phyloP scores from a whole-genome alignment of 2,113 vertebrate genomes.

The Phodopus roborovskii region DNA sequence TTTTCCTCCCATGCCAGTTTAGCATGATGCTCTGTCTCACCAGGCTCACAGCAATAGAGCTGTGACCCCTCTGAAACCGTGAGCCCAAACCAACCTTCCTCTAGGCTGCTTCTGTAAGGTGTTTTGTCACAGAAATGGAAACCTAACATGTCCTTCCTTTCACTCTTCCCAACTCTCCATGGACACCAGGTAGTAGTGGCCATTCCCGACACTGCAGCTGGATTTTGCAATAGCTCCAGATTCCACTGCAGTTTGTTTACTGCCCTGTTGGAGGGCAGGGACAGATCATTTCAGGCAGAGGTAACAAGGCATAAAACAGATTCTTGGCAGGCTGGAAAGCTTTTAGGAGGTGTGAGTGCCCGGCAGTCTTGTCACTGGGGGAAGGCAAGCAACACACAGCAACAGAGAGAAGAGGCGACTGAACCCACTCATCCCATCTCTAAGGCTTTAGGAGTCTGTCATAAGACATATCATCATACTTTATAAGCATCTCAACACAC shows the following conservation, averaged over 20 bases:
- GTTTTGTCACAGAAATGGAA: background rate
- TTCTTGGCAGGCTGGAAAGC: conserved; percentile 51
- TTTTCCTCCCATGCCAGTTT: too few relatives aligned
- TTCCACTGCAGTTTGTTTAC: background rate
- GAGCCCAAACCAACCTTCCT: background rate
- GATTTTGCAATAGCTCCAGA: background rate
- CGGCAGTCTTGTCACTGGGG: background rate
- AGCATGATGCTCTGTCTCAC: background rate
- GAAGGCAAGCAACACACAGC: background rate
- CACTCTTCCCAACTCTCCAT: rapidly evolving
- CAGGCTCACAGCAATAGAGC: background rate
- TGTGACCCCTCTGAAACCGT: background rate
- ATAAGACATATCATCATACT: background rate
- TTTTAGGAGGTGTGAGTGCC: conserved; percentile 51
- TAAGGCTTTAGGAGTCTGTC: background rate
- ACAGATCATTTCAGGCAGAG: conserved; percentile 26
- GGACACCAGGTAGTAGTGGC: background rate
- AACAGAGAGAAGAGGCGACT: background rate
- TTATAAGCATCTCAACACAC: too few relatives aligned
- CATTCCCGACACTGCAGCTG: too few relatives aligned
- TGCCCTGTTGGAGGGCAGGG: background rate
- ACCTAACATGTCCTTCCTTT: too few relatives aligned
- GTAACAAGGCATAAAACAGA: conserved; percentile 49
- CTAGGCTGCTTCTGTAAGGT: background rate
- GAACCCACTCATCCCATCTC: background rate